Evolutionary conservation across 2,888 invertebrate species (phyloP).

Genomic region (Theretra japonica): DNA sequence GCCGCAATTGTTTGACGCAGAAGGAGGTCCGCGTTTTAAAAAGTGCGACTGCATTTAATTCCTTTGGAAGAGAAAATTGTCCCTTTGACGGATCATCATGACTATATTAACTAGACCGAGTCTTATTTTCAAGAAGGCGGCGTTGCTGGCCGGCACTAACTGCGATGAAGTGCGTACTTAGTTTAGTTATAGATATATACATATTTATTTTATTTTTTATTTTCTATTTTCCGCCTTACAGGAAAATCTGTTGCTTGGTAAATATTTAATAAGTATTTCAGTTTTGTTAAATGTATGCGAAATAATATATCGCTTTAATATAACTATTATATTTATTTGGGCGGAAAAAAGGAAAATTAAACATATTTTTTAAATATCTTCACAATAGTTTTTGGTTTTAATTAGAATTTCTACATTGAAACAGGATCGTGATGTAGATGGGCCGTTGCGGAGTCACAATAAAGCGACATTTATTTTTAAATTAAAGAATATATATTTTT

Average conservation of each 20-base stretch:
- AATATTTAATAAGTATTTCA: background rate
- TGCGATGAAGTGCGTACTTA: conserved; percentile 62
- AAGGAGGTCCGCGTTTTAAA: conserved; percentile 1
- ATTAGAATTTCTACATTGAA: too few relatives aligned
- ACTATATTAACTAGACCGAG: conserved; percentile 91
- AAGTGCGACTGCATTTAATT: background rate
- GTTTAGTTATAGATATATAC: conserved; percentile 33
- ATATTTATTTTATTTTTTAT: conserved; percentile 33
- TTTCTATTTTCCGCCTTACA: background rate
- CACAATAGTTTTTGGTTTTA: too few relatives aligned
- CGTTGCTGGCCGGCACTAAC: conserved; percentile 84
- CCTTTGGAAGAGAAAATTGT: conserved; percentile 13
- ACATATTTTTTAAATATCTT: too few relatives aligned
- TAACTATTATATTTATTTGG: too few relatives aligned
- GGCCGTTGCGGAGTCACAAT: too few relatives aligned
- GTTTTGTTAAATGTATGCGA: too few relatives aligned
- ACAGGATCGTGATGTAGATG: too few relatives aligned
- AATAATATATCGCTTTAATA: too few relatives aligned
- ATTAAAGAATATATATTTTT: too few relatives aligned
- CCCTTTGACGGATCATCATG: conserved; percentile 80
- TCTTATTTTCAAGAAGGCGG: conserved; percentile 87
- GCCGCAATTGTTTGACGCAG: conserved; percentile 34
- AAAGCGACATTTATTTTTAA: too few relatives aligned
- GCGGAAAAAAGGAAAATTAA: too few relatives aligned
- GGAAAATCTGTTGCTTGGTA: background rate